These are phyloP conservation scores for Coranthus polyacanthus DNA, from an alignment of 2,797 vertebrate species.

Conservation along the genomic window DNA sequence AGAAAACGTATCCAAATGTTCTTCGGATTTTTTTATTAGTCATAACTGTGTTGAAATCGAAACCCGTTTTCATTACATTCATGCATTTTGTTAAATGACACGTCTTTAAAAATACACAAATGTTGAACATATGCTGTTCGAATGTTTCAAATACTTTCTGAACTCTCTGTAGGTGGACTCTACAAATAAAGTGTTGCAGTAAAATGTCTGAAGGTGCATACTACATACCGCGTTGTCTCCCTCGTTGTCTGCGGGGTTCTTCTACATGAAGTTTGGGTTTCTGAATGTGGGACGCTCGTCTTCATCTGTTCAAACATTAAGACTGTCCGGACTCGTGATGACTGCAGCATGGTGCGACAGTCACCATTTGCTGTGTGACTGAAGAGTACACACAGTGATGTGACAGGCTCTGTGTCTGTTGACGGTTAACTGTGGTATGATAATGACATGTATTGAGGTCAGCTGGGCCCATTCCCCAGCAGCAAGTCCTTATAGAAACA, in stretches of 20 bases:
- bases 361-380: constrained; percentile 62
- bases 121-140: background rate
- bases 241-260: background rate
- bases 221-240: too few species aligned
- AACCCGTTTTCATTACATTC: too few species aligned
- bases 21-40: too few species aligned
- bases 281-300: constrained; percentile 25
- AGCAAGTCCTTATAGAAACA: constrained; percentile 58
- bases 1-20: too few species aligned
- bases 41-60: too few species aligned
- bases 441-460: constrained; percentile 85
- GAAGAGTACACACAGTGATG: constrained; percentile 38
- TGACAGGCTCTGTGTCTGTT: constrained; percentile 57
- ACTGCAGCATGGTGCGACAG: constrained; percentile 44
- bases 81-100: too few species aligned
- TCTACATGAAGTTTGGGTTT: constrained; percentile 21
- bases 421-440: constrained; percentile 65
- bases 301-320: constrained; percentile 31
- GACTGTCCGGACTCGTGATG: constrained; percentile 16
- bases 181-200: too few species aligned
- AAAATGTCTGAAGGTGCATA: background rate
- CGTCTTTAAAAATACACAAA: background rate
- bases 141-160: too few species aligned
- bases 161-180: too few species aligned
- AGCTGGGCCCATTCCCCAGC: constrained; percentile 65